Conservation (phyloP, 23 tunicate genomes). For the Halocynthia aurantium region DNA sequence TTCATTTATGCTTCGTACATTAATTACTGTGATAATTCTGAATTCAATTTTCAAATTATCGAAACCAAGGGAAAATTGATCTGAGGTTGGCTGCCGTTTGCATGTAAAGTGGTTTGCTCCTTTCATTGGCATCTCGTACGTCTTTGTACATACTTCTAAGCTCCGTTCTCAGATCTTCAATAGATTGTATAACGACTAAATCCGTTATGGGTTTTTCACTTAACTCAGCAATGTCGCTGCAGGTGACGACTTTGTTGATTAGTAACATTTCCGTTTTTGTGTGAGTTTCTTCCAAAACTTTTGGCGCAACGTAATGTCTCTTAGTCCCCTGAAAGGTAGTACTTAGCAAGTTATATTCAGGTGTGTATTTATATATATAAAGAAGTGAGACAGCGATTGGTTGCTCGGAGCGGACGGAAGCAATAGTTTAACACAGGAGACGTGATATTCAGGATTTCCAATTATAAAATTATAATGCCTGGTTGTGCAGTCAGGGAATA, state of each 20-base stretch:
- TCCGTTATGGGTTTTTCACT: slow-evolving; percentile 7
- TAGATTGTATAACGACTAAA: background rate
- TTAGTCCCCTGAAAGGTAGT: slow-evolving; percentile 7
- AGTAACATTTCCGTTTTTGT: background rate
- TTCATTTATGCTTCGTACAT: no score
- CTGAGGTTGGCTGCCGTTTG: background rate
- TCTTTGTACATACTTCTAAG: background rate
- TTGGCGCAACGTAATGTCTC: slow-evolving; percentile 10
- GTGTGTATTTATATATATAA: no score
- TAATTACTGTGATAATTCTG: no score
- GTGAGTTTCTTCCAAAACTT: slow-evolving; percentile 1
- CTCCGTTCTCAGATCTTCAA: slow-evolving; percentile 8
- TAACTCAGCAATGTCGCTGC: background rate
- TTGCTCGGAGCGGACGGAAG: no score
- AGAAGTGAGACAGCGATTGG: no score
- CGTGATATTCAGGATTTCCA: no score
- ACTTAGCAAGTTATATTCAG: no score
- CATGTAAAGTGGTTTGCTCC: background rate
- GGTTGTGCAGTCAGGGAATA: no score
- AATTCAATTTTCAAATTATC: no score
- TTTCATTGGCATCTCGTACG: background rate
- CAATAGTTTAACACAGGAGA: no score
- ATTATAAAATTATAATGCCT: no score
- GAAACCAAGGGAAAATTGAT: no score
- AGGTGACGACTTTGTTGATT: background rate